phyloP scores from a whole-genome alignment of 2,113 vertebrate species.

The Galbula dea region DNA sequence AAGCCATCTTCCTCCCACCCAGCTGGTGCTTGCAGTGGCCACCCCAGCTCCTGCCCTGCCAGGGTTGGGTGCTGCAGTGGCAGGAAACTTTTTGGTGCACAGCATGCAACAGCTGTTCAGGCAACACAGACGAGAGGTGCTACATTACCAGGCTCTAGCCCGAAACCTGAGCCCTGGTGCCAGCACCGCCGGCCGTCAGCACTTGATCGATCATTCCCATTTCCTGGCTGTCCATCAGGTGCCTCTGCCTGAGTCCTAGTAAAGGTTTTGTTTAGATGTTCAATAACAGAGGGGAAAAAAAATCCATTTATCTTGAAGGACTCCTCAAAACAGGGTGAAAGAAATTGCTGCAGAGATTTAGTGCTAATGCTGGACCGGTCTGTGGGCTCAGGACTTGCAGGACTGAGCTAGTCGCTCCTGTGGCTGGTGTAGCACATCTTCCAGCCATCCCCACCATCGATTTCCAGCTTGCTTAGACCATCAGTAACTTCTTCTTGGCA shows the following conservation, averaged over 20 bases:
- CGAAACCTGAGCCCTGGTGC: constrained; percentile 36
- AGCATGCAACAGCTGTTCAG: neutral
- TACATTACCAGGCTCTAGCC: neutral
- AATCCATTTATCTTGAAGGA: constrained; percentile 32
- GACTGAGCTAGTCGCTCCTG: neutral
- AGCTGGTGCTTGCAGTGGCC: rapidly evolving
- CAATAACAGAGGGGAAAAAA: neutral
- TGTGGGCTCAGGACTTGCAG: neutral
- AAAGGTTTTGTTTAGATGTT: constrained; percentile 39
- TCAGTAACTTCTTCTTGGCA: neutral
- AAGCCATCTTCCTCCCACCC: neutral
- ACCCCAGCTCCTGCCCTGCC: rapidly evolving
- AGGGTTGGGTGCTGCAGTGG: neutral
- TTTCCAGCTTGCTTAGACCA: neutral
- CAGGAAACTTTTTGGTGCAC: neutral
- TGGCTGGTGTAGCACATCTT: neutral
- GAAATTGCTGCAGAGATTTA: neutral
- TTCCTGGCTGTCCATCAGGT: constrained; percentile 57
- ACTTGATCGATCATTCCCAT: constrained; percentile 36
- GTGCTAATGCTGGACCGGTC: neutral
- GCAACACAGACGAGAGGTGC: constrained; percentile 7
- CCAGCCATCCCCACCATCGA: neutral
- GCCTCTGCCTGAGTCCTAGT: neutral
- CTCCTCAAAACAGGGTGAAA: neutral
- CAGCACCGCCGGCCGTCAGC: neutral